A percentile compares a stretch with the other conserved stretches of the same genome.
Conservation (phyloP, 2,113 vertebrate species). For the Embiotoca jacksoni region DNA sequence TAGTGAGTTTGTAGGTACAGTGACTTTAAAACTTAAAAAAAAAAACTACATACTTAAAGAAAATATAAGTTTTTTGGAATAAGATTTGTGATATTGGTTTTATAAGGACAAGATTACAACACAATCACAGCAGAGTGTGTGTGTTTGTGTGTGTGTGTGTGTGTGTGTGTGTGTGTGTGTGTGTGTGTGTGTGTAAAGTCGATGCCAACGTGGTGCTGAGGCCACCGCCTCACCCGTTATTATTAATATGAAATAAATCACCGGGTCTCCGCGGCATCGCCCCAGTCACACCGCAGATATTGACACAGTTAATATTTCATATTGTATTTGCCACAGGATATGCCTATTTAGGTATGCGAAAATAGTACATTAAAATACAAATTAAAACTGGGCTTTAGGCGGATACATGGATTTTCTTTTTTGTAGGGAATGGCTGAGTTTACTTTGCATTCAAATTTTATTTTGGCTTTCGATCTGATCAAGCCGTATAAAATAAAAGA, state of each 20-base stretch:
- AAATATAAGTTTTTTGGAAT: too few relatives aligned
- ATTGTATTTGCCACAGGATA: conserved; percentile 76
- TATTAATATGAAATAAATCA: conserved; percentile 80
- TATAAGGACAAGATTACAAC: conserved; percentile 1
- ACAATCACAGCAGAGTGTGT: conserved; percentile 10
- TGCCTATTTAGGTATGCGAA: conserved; percentile 75
- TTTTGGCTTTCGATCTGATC: conserved; percentile 40
- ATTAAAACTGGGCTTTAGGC: conserved; percentile 76
- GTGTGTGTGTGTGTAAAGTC: conserved; percentile 52
- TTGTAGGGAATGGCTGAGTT: neutral
- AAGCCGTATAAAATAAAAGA: conserved; percentile 24
- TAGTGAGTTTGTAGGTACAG: neutral
- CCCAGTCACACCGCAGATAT: conserved; percentile 75
- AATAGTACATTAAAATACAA: conserved; percentile 78
- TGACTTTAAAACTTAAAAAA: neutral
- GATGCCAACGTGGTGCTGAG: conserved; percentile 69
- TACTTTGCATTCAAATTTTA: conserved; percentile 47
- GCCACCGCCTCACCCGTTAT: conserved; percentile 57
- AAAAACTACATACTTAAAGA: too few relatives aligned
- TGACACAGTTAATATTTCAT: conserved; percentile 84
- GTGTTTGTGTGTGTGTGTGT: conserved; percentile 27
- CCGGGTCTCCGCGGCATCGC: conserved; percentile 69
- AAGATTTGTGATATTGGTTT: too few relatives aligned
- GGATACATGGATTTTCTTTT: conserved; percentile 56
- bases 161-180: conserved; percentile 42